Evolutionary conservation across 2,888 invertebrate species (phyloP), one percentile per base, ranked within the genome.

Genomic region (Ophion slaviceki): DNA sequence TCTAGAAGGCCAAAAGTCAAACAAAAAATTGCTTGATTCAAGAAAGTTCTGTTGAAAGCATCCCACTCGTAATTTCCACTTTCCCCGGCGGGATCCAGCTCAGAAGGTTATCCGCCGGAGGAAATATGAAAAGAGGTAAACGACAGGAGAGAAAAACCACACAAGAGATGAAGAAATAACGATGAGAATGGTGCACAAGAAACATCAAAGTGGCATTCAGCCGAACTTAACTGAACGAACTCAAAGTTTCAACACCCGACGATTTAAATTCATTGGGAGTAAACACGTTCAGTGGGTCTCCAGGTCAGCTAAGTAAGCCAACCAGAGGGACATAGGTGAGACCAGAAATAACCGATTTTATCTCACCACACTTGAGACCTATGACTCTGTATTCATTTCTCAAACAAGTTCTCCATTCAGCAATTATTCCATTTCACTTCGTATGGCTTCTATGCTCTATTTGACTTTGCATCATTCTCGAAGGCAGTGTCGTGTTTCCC

Each of bases 221-320:
- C 32, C 45, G 17, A 32, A 17, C 28, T 28, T 28, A n/a, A 64
- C n/a, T 10, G 32, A 28, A 8, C 24, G 7, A 64, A 64, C 6
- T 62, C 32, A 36, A 17, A 7, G 61, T 24, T 62, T 64, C 8
- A 77, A 80, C 40, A 62, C n/a, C 36, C 47, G 68, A 68, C 66
- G 68, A 85, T 78, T 81, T 87, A 92, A 90, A 92, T 92, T 92
- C 91, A 91, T 78, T 87, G 82, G 82, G 53, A 64, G 57, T 66
- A 47, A 80, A 77, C 88, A 88, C 89, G 88, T 90, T 92, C 90
- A 93, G 91, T 93, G 91, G 93, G 93, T 93, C 93, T 93, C 90
- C 91, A 88, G 93, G 93, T 93, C 93, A 93, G 89, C 87, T 85
- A 93, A 93, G 93, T 93, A 92, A 93, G 93, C 89, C 92, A 91